phyloP scores from a whole-genome alignment of 2,888 invertebrate genomes.

The Herminia tarsipennalis region DNA sequence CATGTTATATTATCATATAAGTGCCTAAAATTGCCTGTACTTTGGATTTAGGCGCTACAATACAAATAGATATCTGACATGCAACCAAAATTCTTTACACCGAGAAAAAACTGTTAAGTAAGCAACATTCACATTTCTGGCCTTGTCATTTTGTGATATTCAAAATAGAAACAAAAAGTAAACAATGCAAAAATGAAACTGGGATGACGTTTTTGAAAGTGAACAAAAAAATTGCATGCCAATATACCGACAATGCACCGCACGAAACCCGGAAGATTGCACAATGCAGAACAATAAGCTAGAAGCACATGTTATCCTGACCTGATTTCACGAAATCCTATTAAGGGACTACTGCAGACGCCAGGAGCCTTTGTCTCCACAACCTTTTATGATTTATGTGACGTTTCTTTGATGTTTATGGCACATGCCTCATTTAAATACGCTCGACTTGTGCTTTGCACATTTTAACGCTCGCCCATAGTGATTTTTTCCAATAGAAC shows the following conservation, averaged over 20 bases:
- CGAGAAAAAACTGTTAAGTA: too few species aligned
- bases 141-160: conserved; percentile 23
- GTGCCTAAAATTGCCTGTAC: conserved; percentile 38
- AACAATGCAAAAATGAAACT: conserved; percentile 53
- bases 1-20: conserved; percentile 42
- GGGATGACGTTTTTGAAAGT: conserved; percentile 39
- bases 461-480: conserved; percentile 74
- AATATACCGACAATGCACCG: conserved; percentile 60
- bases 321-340: conserved; percentile 74
- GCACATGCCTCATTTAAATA: conserved; percentile 82
- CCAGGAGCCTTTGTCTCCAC: conserved; percentile 70
- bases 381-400: conserved; percentile 82
- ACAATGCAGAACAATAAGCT: conserved; percentile 69
- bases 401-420: conserved; percentile 80
- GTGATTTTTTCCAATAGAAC: conserved; percentile 70
- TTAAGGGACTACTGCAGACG: conserved; percentile 66
- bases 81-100: conserved; percentile 34
- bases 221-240: conserved; percentile 77
- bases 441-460: conserved; percentile 78
- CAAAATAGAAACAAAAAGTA: conserved; percentile 46
- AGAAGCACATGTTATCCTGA: conserved; percentile 83
- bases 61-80: conserved; percentile 39
- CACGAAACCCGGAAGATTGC: conserved; percentile 79
- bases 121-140: neutral
- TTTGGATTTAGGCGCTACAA: conserved; percentile 28